These are phyloP conservation scores for Hemicrepidius hirtus DNA, from an alignment of 2,888 invertebrate species.

Conservation along the genomic window DNA sequence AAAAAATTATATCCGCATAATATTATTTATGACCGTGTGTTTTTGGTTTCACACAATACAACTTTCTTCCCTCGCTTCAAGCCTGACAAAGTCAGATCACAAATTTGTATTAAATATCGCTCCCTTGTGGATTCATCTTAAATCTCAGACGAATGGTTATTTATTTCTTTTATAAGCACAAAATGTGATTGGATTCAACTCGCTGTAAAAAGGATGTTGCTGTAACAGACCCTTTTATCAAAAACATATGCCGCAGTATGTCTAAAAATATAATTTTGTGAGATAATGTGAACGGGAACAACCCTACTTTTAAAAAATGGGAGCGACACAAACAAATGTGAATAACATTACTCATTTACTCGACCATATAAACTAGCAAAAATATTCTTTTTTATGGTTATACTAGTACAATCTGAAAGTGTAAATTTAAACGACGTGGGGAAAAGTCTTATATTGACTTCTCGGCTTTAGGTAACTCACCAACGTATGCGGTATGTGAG, in stretches of 20 bases:
- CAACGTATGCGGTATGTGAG: conserved; percentile 37
- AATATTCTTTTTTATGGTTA: not conserved
- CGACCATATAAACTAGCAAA: conserved; percentile 61
- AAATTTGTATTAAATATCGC: conserved; percentile 47
- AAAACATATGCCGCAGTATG: conserved; percentile 70
- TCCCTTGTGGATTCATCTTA: conserved; percentile 47
- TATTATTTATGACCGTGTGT: too few species aligned
- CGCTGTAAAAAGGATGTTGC: conserved; percentile 44
- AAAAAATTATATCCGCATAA: too few species aligned
- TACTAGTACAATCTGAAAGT: not conserved
- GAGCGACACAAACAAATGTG: conserved; percentile 72
- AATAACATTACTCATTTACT: conserved; percentile 72
- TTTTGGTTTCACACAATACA: not conserved
- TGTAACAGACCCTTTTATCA: conserved; percentile 64
- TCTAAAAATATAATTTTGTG: conserved; percentile 71
- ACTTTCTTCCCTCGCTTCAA: conserved; percentile 6
- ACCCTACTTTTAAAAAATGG: conserved; percentile 65
- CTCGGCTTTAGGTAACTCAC: conserved; percentile 9
- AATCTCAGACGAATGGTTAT: conserved; percentile 47
- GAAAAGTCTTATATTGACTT: not conserved
- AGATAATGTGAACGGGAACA: conserved; percentile 69
- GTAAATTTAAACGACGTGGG: not conserved
- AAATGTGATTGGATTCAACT: conserved; percentile 47
- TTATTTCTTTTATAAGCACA: conserved; percentile 45
- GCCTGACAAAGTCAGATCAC: conserved; percentile 32